Conservation (phyloP, 1,140 invertebrate genomes). For the Frieseomelitta varia region DNA sequence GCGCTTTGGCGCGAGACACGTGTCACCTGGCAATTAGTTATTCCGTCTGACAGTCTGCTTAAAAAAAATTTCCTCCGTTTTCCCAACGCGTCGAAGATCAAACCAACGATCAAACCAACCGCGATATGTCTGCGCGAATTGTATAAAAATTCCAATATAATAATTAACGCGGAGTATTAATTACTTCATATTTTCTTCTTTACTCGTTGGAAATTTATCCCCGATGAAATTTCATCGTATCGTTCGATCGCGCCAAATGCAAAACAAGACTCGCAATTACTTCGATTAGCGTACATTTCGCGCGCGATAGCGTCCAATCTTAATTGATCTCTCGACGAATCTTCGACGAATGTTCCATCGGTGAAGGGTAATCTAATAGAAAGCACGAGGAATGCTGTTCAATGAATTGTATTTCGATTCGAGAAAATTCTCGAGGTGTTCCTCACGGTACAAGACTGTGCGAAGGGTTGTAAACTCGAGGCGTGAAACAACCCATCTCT, state of each 20-base stretch:
- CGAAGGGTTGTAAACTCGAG: conserved; percentile 40
- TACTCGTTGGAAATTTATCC: too few species aligned
- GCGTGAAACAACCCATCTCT: conserved; percentile 47
- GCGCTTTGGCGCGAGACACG: not conserved
- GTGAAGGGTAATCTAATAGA: not conserved
- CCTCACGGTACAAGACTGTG: conserved; percentile 29
- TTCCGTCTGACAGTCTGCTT: not conserved
- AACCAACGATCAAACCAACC: not conserved
- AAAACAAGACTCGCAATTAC: not conserved
- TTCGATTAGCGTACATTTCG: not conserved
- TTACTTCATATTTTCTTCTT: not conserved
- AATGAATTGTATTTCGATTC: conserved; percentile 13
- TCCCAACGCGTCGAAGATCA: not conserved
- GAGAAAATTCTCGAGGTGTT: conserved; percentile 27
- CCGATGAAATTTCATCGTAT: not conserved
- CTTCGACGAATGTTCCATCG: not conserved
- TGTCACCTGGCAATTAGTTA: too few species aligned
- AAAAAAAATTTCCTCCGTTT: not conserved
- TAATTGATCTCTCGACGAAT: not conserved
- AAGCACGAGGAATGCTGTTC: too few species aligned
- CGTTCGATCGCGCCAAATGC: not conserved
- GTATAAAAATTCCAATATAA: not conserved
- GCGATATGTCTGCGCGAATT: not conserved
- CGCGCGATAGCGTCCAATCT: not conserved
- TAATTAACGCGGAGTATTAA: not conserved